phyloP scores from a whole-genome alignment of 92 coral and sea anemone species.

The Porites cylindrica region DNA sequence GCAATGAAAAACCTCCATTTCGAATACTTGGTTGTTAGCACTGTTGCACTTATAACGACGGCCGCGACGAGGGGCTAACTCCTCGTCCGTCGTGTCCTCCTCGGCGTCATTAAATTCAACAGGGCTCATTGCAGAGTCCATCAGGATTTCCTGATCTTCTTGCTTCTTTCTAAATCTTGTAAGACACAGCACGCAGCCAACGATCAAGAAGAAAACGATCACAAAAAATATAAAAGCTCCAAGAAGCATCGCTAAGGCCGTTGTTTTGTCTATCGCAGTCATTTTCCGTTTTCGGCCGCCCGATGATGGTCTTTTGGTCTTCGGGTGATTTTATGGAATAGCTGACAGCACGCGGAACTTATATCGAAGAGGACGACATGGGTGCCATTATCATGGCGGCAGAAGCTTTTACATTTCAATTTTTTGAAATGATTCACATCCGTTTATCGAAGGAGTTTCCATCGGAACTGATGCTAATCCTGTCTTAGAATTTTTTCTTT shows the following conservation, averaged over 20 bases:
- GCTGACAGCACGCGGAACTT: too few species aligned
- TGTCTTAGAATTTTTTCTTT: background rate
- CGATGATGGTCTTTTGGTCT: background rate
- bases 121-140: background rate
- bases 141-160: background rate
- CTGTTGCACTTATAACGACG: background rate
- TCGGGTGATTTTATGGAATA: too few species aligned
- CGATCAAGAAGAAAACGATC: conserved; percentile 11
- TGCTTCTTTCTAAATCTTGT: conserved; percentile 8
- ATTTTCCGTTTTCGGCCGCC: background rate
- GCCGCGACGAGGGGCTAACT: background rate
- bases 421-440: background rate
- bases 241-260: background rate
- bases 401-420: background rate
- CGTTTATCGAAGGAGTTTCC: background rate
- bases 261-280: background rate
- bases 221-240: conserved; percentile 23
- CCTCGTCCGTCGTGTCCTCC: background rate
- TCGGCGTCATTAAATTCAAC: background rate
- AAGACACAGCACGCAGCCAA: background rate
- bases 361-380: background rate
- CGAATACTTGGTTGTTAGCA: background rate
- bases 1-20: conserved; percentile 20
- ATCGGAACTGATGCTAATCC: background rate
- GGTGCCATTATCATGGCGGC: background rate